These are phyloP conservation scores for Zaprionus gabonicus DNA, from an alignment of 1,140 invertebrate species.

Conservation along the genomic window DNA sequence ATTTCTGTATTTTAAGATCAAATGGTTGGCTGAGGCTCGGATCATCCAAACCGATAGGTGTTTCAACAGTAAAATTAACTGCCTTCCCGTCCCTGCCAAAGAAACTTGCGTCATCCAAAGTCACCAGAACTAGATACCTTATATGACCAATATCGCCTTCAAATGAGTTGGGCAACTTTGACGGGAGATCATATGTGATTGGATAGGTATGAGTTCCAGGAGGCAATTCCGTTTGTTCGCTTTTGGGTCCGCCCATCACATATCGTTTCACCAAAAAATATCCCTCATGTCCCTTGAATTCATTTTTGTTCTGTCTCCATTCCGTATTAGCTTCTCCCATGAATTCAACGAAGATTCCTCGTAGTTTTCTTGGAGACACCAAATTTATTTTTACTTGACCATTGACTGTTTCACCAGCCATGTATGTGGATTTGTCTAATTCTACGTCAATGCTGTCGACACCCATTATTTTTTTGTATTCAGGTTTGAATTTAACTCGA, in stretches of 20 bases:
- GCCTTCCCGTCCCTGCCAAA: constrained; percentile 94
- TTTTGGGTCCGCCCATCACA: constrained; percentile 87
- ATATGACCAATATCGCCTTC: constrained; percentile 92
- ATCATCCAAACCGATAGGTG: constrained; percentile 92
- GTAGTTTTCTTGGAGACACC: constrained; percentile 88
- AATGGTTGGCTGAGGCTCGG: constrained; percentile 87
- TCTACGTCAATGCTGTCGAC: constrained; percentile 87
- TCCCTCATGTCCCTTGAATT: constrained; percentile 87
- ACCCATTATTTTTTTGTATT: constrained; percentile 83
- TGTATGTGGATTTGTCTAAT: constrained; percentile 89
- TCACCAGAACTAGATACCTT: constrained; percentile 92
- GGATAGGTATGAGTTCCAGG: constrained; percentile 90
- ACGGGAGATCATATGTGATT: constrained; percentile 89
- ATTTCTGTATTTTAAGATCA: constrained; percentile 88
- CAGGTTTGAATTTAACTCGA: neutral
- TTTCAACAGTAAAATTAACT: constrained; percentile 93
- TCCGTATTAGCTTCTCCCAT: constrained; percentile 89
- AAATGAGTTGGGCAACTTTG: constrained; percentile 92
- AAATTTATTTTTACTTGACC: constrained; percentile 87
- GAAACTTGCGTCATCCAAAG: constrained; percentile 89
- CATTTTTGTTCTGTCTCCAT: constrained; percentile 84
- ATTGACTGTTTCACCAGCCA: constrained; percentile 88
- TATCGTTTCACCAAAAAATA: constrained; percentile 88
- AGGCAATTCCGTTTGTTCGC: constrained; percentile 88
- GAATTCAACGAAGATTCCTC: constrained; percentile 85